These are phyloP conservation scores for Chionoecetes opilio DNA, from an alignment of 1,140 invertebrate genomes.

Conservation along the genomic window DNA sequence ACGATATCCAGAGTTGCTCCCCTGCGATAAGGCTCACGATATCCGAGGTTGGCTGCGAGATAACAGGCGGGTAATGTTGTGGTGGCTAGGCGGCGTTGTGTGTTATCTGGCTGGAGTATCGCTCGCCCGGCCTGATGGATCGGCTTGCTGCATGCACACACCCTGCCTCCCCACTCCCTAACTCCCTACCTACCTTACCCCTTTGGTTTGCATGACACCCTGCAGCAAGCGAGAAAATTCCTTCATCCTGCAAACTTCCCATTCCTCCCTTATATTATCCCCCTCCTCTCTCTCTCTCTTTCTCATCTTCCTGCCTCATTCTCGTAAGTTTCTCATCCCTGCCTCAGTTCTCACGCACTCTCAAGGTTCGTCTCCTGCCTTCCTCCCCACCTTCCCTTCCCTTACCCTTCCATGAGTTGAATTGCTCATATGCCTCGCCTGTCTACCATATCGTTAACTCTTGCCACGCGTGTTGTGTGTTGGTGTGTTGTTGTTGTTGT, in stretches of 20 bases:
- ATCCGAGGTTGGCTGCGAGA: constrained; percentile 24
- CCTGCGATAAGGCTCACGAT: constrained; percentile 14
- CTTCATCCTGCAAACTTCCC: not conserved
- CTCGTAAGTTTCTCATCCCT: constrained; percentile 8
- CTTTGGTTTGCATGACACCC: not conserved
- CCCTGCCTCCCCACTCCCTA: not conserved
- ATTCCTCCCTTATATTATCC: not conserved
- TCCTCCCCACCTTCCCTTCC: not conserved
- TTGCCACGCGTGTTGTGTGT: not conserved
- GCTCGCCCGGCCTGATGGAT: constrained; percentile 1
- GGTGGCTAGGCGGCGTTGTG: not conserved
- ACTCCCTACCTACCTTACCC: not conserved
- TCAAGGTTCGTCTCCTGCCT: not conserved
- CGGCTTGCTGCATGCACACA: not conserved
- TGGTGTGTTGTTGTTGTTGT: not conserved
- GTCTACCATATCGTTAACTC: not conserved
- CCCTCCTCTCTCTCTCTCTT: not conserved
- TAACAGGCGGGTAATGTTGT: constrained; percentile 28
- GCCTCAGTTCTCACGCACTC: not conserved
- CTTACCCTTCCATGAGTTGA: not conserved
- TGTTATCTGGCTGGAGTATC: not conserved
- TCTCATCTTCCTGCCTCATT: not conserved
- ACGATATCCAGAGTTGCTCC: constrained; percentile 13
- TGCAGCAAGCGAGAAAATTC: not conserved
- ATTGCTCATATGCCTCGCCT: not conserved